Base-by-base conservation (phyloP, 2,113 vertebrate species). In the Prionailurus bengalensis region DNA sequence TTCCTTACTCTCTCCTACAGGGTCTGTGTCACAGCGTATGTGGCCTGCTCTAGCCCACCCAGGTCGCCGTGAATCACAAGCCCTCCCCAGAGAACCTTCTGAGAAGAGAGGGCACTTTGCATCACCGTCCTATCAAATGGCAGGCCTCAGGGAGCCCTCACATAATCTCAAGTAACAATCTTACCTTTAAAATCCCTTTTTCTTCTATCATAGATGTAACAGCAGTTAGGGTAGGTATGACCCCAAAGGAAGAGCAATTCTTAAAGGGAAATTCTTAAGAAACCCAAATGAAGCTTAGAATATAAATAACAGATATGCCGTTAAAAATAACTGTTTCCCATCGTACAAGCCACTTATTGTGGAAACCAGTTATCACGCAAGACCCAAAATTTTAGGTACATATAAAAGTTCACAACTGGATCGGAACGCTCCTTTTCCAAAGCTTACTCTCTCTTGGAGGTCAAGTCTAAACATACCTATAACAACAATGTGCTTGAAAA, bases 281-380 rank as follows among this genome's bases (percentile, higher is more conserved):
- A 97, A 95, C 1, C 4, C 42, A 95, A 96, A 95, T 95, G 65
- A 89, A 12, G 14, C 36, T 95, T 94, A 87, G 53, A 79, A 93
- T 92, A 87, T 78, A 97, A 71, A 94, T 63, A 94, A 83, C n/a
- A 79, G 29, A 79, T 95, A 51, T 53, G 65, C 39, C 88, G 71
- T 84, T 55, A 70, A 87, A 93, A 92, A 84, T 61, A 96, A 61
- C 33, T 45, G 33, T n/a, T 29, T 48, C 31, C 16, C 12, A 66
- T 74, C 3, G 9, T 48, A 73, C 4, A 91, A 87, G 17, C 27
- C 36, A 96, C n/a, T 92, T 23, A 82, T 39, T 82, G 33, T 14
- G 95, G 63, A 95, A 91, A 66, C 87, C 55, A 96, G 66, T 65
- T 81, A 36, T 84, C 63, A 51, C 0, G 48, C 11, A 79, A 71